Base-by-base conservation (phyloP, 2,888 invertebrate species). In the Hyposoter dolosus region DNA sequence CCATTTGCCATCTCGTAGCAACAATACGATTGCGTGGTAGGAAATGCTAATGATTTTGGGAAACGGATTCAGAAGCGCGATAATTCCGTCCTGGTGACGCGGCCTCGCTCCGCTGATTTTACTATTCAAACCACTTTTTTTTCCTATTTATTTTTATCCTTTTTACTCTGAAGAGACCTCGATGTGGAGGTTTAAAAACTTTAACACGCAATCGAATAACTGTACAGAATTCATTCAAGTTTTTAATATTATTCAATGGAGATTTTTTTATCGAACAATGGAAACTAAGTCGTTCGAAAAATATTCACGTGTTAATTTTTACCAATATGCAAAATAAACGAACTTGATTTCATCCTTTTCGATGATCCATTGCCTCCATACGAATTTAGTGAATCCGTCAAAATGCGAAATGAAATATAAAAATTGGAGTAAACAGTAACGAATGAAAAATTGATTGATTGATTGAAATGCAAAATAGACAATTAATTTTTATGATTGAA, bases 21-120 rank as follows among this genome's bases (percentile, higher is more conserved):
- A 80, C 83, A 76, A 83, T 85, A 76, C 75, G 69, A 81, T 83
- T 69, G 88, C 88, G 87, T 88, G 88, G 83, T 87, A 75, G 88
- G 83, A 87, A 88, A 88, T 89, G 87, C 86, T 87, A 89, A 89
- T 89, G 86, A 87, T 89, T 88, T 89, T 82, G 88, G 87, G 83
- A 85, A 86, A 84, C 82, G 83, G 81, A 88, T 88, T 69, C 77
- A 60, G 82, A 74, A 75, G 65, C 77, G 80, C 85, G 87, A 89
- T 88, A 75, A 83, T 78, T 75, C 66, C 19, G 45, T 63, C 47
- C 63, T 68, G 86, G 86, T 83, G 84, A 85, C 82, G 77, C 82
- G 63, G 82, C 60, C 56, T 81, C 86, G 88, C 85, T 87, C 63
- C 82, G 87, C 56, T 84, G 87, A 66, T 28, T 80, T 50, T 68